phyloP scores from a whole-genome alignment of 64 coral and sea anemone genomes.

The Stichodactyla helianthus region DNA sequence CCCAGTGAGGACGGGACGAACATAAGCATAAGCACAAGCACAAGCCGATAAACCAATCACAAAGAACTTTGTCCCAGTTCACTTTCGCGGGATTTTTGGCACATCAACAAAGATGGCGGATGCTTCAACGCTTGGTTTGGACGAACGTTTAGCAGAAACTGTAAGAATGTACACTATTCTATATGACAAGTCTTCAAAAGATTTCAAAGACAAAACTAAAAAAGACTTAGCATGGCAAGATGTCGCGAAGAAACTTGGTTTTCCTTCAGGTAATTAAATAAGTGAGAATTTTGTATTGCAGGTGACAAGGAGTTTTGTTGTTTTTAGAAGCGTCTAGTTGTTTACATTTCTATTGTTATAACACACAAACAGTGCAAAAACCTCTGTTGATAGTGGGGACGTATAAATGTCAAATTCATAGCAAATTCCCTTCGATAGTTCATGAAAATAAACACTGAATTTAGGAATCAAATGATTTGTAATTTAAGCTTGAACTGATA shows the following conservation, averaged over 20 bases:
- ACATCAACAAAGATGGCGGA: slow-evolving; percentile 38
- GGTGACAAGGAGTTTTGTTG: not conserved
- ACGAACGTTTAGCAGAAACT: slow-evolving; percentile 44
- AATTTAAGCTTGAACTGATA: slow-evolving; percentile 34
- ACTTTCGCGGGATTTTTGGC: slow-evolving; percentile 17
- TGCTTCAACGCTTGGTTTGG: not conserved
- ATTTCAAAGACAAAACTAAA: slow-evolving; percentile 42
- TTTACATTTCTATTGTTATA: not conserved
- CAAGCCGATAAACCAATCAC: slow-evolving; percentile 34
- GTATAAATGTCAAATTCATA: not conserved
- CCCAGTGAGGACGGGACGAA: slow-evolving; percentile 19
- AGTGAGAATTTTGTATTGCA: not conserved
- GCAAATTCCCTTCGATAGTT: not conserved
- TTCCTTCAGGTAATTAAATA: slow-evolving; percentile 13
- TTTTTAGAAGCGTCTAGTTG: not conserved
- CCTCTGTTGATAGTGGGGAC: not conserved
- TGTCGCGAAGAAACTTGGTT: slow-evolving; percentile 35
- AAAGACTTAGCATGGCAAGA: slow-evolving; percentile 43
- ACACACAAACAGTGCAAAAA: not conserved
- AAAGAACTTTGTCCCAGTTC: slow-evolving; percentile 35
- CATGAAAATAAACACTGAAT: not conserved
- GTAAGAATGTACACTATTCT: slow-evolving; percentile 33
- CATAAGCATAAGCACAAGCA: slow-evolving; percentile 32
- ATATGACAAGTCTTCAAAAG: slow-evolving; percentile 41
- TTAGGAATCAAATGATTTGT: slow-evolving; percentile 9